Evolutionary conservation across 2,113 vertebrate genomes (phyloP).

Genomic region (Cisticola juncidis): DNA sequence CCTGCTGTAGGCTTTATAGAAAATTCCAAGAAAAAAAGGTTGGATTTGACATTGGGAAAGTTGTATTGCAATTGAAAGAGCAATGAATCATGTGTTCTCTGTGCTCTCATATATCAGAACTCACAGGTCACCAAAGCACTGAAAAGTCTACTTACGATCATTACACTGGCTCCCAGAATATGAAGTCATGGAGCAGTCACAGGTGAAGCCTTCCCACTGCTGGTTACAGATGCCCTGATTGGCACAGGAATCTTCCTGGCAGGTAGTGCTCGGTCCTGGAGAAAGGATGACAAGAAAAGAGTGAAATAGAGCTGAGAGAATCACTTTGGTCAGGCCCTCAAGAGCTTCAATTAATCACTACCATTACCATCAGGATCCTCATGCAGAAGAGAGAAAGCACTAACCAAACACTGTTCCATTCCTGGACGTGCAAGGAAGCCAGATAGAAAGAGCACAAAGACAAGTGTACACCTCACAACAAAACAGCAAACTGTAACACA

Average conservation of each 20-base stretch:
- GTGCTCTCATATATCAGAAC: neutral
- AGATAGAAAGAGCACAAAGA: slow-evolving; percentile 37
- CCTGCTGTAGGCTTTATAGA: neutral
- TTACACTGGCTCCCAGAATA: slow-evolving; percentile 95
- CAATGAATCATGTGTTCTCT: neutral
- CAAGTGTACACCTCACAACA: slow-evolving; percentile 50
- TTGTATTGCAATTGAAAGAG: neutral
- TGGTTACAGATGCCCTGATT: slow-evolving; percentile 98
- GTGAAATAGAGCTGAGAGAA: neutral
- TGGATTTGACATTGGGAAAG: neutral
- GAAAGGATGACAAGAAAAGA: neutral
- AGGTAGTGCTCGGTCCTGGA: slow-evolving; percentile 92
- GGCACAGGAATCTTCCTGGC: slow-evolving; percentile 95
- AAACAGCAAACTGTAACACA: slow-evolving; percentile 43
- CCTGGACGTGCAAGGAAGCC: slow-evolving; percentile 52
- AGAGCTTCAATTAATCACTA: neutral
- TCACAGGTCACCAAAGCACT: neutral
- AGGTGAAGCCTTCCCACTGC: slow-evolving; percentile 97
- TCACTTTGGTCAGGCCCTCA: neutral
- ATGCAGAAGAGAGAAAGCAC: slow-evolving; percentile 12
- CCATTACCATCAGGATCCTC: neutral
- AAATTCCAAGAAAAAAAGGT: neutral
- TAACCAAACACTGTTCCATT: slow-evolving; percentile 27
- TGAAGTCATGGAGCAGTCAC: slow-evolving; percentile 97
- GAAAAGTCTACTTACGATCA: slow-evolving; percentile 87